Percentiles rank a stretch among this genome's conserved stretches.
These are phyloP conservation scores for Lemur catta DNA, from an alignment of 2,797 vertebrate genomes.

Conservation along the genomic window DNA sequence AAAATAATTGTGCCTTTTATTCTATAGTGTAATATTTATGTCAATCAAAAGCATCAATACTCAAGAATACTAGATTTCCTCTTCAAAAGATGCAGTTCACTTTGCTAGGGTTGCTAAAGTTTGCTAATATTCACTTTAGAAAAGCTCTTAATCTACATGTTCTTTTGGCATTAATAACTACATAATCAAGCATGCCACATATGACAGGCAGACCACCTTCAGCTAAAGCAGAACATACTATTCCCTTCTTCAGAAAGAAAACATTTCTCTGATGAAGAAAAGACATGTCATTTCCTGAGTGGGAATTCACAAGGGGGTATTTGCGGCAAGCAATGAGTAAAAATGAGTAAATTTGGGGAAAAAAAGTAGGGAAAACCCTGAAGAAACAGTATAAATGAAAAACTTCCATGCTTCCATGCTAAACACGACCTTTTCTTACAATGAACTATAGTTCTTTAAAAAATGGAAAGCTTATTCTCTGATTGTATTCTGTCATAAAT, in stretches of 20 bases:
- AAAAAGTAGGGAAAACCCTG: slow-evolving; percentile 18
- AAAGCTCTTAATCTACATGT: neutral
- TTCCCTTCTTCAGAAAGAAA: slow-evolving; percentile 49
- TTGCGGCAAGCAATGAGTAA: neutral
- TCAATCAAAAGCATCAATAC: neutral
- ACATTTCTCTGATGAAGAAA: slow-evolving; percentile 53
- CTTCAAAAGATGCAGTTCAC: neutral
- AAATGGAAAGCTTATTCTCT: slow-evolving; percentile 70
- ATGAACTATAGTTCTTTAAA: slow-evolving; percentile 54
- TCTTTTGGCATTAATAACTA: slow-evolving; percentile 12
- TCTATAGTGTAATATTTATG: neutral
- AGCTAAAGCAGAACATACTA: neutral
- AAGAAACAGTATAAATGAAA: slow-evolving; percentile 47
- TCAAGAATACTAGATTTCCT: neutral
- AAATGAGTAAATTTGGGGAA: neutral
- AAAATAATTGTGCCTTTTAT: neutral
- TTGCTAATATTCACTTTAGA: slow-evolving; percentile 1
- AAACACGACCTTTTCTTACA: slow-evolving; percentile 70
- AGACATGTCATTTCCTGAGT: slow-evolving; percentile 56
- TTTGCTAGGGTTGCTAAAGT: neutral
- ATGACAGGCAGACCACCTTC: slow-evolving; percentile 44
- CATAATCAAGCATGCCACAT: neutral
- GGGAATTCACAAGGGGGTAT: neutral
- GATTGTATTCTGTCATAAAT: slow-evolving; percentile 80
- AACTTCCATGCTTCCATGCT: neutral